Percentiles rank a stretch among this genome's conserved stretches.
These are phyloP conservation scores for Hyperoplus lanceolatus DNA, from an alignment of 2,797 vertebrate genomes.

Conservation along the genomic window DNA sequence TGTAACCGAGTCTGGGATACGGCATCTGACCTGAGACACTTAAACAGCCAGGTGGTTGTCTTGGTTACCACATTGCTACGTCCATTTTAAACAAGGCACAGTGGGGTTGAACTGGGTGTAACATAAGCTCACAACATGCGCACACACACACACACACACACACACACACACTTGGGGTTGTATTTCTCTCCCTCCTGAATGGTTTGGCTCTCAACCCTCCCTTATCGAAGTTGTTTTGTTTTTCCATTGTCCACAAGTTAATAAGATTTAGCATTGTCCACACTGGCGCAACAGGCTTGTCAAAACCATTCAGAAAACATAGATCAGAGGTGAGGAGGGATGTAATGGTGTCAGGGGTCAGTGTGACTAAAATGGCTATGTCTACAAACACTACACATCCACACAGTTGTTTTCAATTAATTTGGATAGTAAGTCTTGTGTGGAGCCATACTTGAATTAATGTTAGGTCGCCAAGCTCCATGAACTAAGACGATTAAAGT, in stretches of 20 bases:
- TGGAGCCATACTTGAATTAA: not conserved
- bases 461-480: not conserved
- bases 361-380: not conserved
- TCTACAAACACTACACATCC: not conserved
- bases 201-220: conserved; percentile 21
- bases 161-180: conserved; percentile 26
- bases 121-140: not conserved
- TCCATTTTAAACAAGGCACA: conserved; percentile 28
- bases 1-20: not conserved
- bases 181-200: conserved; percentile 17
- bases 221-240: conserved; percentile 32
- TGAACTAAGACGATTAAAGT: not conserved
- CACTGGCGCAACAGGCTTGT: conserved; percentile 14
- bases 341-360: not conserved
- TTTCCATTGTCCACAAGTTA: conserved; percentile 20
- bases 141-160: conserved; percentile 13
- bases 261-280: conserved; percentile 33
- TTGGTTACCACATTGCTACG: conserved; percentile 18
- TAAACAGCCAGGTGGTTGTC: conserved; percentile 21
- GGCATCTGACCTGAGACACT: conserved; percentile 22
- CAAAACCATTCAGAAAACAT: too few relatives aligned
- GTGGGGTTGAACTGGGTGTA: conserved; percentile 29
- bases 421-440: not conserved
- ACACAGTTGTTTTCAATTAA: not conserved
- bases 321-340: not conserved